Evolutionary conservation across 2,113 vertebrate species (phyloP), one percentile per base, ranked within the genome.

Genomic region (Galbula dea): DNA sequence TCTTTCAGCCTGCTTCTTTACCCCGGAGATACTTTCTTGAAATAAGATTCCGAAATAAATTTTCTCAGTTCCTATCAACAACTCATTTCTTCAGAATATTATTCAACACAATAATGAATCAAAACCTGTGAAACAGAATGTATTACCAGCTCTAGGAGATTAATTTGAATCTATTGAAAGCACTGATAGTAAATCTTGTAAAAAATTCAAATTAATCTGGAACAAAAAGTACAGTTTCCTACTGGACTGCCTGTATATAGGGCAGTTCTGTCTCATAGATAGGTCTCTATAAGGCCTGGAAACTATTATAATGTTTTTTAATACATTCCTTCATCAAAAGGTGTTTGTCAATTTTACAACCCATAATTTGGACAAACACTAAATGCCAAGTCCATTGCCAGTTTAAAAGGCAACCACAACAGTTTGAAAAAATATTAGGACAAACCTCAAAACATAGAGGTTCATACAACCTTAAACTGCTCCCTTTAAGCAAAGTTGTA

Each of bases 381-480:
- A 30, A 55, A 29, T 15, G 18, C 6, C 15, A 76, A 27, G 5
- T 17, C 12, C 1, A 0, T 30, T 5, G 2, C 23, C 32, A 36
- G 6, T 49, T 57, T 43, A 66, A 51, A 3, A 69, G 19, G 7
- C 16, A 68, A 81, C 26, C 5, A 69, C 11, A 37, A 29, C 3
- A 4, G 36, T 39, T 43, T 63, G 27, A 63, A 77, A n/a, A 22
- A 59, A 6, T 54, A 10, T 23, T 13, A 48, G 15, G 15, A 45
- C 22, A 39, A 34, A 6, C 5, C 26, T 75, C n/a, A 49, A 83
- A 76, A 59, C 3, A 0, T 14, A 49, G 32, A 46, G 57, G 10
- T 16, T 15, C 14, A 43, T 2, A 10, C 7, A 65, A 43, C 6
- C 8, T 61, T 23, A 22, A 37, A 54, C 3, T 0, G 0, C 10